These are phyloP conservation scores for Podargus strigoides DNA, from an alignment of 2,797 vertebrate species.

Conservation along the genomic window DNA sequence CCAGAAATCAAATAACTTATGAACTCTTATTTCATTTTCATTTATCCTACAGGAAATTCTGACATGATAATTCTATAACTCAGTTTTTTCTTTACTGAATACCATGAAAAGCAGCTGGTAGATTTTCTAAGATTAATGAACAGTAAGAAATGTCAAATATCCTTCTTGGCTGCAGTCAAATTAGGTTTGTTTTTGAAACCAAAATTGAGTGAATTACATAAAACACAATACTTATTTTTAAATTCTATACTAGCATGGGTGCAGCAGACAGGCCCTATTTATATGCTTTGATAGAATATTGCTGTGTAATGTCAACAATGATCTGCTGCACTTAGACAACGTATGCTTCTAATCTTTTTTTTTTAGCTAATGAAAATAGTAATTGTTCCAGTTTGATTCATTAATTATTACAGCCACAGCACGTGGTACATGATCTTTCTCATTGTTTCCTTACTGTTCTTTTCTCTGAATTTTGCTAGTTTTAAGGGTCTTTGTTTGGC, in stretches of 20 bases:
- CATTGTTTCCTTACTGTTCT: background rate
- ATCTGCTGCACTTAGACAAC: conserved; percentile 36
- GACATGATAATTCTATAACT: conserved; percentile 32
- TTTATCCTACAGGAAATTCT: conserved; percentile 46
- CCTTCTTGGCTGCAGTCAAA: conserved; percentile 49
- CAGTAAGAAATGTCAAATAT: conserved; percentile 52
- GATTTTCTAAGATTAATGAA: conserved; percentile 46
- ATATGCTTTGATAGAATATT: conserved; percentile 49
- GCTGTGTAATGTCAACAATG: background rate
- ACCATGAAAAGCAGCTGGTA: conserved; percentile 29
- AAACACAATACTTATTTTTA: conserved; percentile 48
- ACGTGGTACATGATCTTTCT: background rate
- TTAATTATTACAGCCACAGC: conserved; percentile 33
- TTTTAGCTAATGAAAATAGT: conserved; percentile 55
- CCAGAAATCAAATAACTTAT: background rate
- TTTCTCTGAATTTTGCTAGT: background rate
- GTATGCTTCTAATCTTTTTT: background rate
- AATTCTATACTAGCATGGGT: conserved; percentile 42
- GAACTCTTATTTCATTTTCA: conserved; percentile 30
- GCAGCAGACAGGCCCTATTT: conserved; percentile 8
- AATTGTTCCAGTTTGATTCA: conserved; percentile 53
- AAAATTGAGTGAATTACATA: conserved; percentile 35
- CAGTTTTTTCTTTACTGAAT: background rate
- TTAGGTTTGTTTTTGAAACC: background rate
- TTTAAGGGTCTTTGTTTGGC: background rate